Conservation (phyloP, 1,140 invertebrate genomes). For the Brachionus manjavacas region DNA sequence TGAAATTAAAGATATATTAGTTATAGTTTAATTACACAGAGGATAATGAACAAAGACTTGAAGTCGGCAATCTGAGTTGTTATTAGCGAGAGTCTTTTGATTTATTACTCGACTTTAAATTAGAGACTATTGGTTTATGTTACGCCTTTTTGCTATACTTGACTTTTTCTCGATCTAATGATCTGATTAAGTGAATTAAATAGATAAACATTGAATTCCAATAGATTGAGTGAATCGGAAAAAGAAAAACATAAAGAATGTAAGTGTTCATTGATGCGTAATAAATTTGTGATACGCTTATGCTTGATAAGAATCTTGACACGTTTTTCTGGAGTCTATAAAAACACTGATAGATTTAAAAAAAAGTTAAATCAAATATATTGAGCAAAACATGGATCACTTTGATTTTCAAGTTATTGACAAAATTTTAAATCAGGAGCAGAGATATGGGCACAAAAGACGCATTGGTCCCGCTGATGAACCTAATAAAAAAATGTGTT, state of each 20-base stretch:
- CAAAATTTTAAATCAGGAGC: background rate
- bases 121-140: background rate
- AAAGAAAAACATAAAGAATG: conserved; percentile 10
- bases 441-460: background rate
- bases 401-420: conserved; percentile 24
- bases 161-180: conserved; percentile 6
- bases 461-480: background rate
- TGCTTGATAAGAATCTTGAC: conserved; percentile 21
- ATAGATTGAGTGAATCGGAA: conserved; percentile 40
- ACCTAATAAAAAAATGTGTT: background rate
- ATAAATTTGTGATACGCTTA: background rate
- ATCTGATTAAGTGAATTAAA: conserved; percentile 38
- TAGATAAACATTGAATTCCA: conserved; percentile 37
- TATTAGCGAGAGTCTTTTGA: background rate
- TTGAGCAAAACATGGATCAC: background rate
- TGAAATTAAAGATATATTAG: background rate
- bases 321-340: background rate
- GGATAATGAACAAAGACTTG: background rate
- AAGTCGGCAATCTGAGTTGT: background rate
- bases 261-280: background rate
- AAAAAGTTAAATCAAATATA: background rate
- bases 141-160: background rate
- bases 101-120: conserved; percentile 13
- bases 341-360: background rate
- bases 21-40: background rate